phyloP scores from a whole-genome alignment of 2,113 vertebrate genomes.

The Daboia siamensis region DNA sequence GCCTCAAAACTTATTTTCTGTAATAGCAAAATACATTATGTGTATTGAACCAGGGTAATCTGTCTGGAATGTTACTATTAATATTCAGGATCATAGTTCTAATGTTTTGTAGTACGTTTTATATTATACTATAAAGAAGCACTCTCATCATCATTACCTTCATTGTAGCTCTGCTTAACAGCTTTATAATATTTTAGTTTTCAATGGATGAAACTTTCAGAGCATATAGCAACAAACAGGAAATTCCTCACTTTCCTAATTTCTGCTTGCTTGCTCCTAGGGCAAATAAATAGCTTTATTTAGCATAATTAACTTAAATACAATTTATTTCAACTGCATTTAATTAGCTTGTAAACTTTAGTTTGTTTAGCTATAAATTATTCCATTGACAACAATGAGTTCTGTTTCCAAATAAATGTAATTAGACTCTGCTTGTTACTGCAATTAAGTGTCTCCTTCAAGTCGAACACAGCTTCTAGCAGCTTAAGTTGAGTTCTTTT shows the following conservation, averaged over 20 bases:
- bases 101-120: not conserved
- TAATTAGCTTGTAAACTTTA: not conserved
- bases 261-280: not conserved
- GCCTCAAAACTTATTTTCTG: not conserved
- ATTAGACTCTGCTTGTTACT: not conserved
- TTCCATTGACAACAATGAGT: not conserved
- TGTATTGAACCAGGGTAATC: not conserved
- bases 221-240: not conserved
- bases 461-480: not conserved
- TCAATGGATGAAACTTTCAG: not conserved
- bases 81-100: not conserved
- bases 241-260: not conserved
- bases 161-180: not conserved
- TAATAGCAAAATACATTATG: not conserved
- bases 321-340: not conserved
- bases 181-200: not conserved
- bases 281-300: not conserved
- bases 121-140: not conserved
- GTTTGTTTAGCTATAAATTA: not conserved
- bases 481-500: not conserved
- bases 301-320: not conserved
- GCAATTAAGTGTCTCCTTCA: not conserved
- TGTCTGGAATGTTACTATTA: not conserved
- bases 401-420: not conserved
- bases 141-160: not conserved